Conservation (phyloP, 2,888 invertebrate species). For the Suillia variegata region DNA sequence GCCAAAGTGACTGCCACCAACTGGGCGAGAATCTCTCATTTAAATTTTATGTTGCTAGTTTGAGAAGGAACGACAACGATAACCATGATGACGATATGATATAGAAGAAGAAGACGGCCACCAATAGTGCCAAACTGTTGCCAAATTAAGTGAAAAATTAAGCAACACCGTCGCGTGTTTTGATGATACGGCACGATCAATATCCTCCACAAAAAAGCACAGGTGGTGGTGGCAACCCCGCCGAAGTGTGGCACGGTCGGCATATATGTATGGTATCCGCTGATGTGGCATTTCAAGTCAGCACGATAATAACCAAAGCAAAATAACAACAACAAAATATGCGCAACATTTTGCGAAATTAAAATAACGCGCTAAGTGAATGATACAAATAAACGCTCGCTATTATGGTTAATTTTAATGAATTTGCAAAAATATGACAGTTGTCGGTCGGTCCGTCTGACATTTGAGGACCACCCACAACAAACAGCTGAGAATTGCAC, state of each 20-base stretch:
- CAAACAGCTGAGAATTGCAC: background rate
- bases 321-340: background rate
- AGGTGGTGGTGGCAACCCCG: conserved; percentile 41
- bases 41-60: too few relatives aligned
- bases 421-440: background rate
- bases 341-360: too few relatives aligned
- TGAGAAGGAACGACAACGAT: too few relatives aligned
- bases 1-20: too few relatives aligned
- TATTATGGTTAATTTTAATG: too few relatives aligned
- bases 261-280: too few relatives aligned
- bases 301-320: background rate
- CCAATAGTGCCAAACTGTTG: background rate
- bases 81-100: too few relatives aligned
- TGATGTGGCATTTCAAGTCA: too few relatives aligned
- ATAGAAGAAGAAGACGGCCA: background rate
- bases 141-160: background rate
- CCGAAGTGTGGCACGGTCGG: background rate
- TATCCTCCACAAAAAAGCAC: conserved; percentile 43
- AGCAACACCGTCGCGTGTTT: background rate
- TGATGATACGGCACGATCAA: background rate
- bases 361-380: too few relatives aligned
- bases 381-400: too few relatives aligned
- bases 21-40: too few relatives aligned
- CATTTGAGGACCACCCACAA: background rate
- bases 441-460: background rate